phyloP scores from a whole-genome alignment of 2,113 vertebrate species.

The Anarrhichthys ocellatus region DNA sequence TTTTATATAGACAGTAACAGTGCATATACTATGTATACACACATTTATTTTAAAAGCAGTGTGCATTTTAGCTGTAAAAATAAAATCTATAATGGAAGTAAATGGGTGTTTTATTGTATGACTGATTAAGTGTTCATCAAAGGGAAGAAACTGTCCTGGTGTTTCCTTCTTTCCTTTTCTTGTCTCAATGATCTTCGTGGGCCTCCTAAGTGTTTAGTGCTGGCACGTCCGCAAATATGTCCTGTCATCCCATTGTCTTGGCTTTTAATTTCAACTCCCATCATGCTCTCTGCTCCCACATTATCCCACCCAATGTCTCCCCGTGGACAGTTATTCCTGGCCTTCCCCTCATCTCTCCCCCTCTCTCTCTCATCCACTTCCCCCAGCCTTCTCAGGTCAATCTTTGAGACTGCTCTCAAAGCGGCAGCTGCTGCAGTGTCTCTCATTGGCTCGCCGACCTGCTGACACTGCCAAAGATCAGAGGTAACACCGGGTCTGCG shows the following conservation, averaged over 20 bases:
- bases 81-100: too few relatives aligned
- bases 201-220: background rate
- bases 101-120: too few relatives aligned
- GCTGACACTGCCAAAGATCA: slow-evolving; percentile 74
- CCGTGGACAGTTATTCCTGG: slow-evolving; percentile 14
- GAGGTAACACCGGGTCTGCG: slow-evolving; percentile 48
- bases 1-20: too few relatives aligned
- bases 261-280: background rate
- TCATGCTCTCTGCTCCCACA: slow-evolving; percentile 14
- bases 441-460: slow-evolving; percentile 57
- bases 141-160: too few relatives aligned
- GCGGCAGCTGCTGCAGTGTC: slow-evolving; percentile 44
- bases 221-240: background rate
- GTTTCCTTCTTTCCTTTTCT: background rate
- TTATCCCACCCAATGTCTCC: slow-evolving; percentile 4
- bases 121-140: too few relatives aligned
- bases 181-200: background rate
- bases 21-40: too few relatives aligned
- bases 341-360: background rate
- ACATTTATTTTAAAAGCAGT: too few relatives aligned
- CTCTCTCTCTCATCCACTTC: slow-evolving; percentile 4
- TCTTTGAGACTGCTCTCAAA: slow-evolving; percentile 70
- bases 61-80: too few relatives aligned
- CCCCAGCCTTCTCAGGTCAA: slow-evolving; percentile 45
- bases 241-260: background rate